These are phyloP conservation scores for Apamea anceps DNA, from an alignment of 2,888 invertebrate genomes.

Conservation along the genomic window DNA sequence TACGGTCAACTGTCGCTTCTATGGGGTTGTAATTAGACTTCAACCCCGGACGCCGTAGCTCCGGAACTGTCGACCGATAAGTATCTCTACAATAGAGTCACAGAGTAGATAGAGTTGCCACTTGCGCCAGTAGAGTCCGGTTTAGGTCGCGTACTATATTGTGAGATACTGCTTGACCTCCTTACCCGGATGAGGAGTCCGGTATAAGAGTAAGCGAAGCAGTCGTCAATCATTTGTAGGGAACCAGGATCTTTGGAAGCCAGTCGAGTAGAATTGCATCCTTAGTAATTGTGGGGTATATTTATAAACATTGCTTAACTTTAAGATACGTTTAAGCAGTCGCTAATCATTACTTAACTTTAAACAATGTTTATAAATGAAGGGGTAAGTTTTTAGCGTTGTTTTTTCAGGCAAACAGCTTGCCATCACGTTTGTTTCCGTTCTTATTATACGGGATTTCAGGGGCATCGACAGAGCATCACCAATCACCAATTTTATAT, in stretches of 20 bases:
- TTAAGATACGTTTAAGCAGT: too few species aligned
- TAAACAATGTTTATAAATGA: too few species aligned
- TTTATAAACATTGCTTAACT: too few species aligned
- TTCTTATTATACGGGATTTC: not conserved
- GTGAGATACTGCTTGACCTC: conserved; percentile 54
- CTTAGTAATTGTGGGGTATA: not conserved
- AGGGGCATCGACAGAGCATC: not conserved
- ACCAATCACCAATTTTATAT: too few species aligned
- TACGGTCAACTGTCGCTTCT: not conserved
- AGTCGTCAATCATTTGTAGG: not conserved
- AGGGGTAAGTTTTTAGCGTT: not conserved
- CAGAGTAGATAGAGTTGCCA: conserved; percentile 31
- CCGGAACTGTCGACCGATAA: conserved; percentile 59
- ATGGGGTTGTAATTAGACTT: conserved; percentile 37
- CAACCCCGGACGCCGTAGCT: conserved; percentile 55
- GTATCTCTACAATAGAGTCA: conserved; percentile 17
- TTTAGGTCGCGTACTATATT: conserved; percentile 58
- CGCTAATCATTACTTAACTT: too few species aligned
- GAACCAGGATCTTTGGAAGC: not conserved
- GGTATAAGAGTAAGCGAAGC: conserved; percentile 40
- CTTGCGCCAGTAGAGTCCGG: conserved; percentile 29
- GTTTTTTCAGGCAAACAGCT: not conserved
- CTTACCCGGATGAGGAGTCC: conserved; percentile 14
- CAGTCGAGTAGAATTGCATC: not conserved
- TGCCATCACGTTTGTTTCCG: not conserved